Percentiles rank a stretch among this genome's conserved stretches.
These are phyloP conservation scores for Calonectris borealis DNA, from an alignment of 2,113 vertebrate species.

Conservation along the genomic window DNA sequence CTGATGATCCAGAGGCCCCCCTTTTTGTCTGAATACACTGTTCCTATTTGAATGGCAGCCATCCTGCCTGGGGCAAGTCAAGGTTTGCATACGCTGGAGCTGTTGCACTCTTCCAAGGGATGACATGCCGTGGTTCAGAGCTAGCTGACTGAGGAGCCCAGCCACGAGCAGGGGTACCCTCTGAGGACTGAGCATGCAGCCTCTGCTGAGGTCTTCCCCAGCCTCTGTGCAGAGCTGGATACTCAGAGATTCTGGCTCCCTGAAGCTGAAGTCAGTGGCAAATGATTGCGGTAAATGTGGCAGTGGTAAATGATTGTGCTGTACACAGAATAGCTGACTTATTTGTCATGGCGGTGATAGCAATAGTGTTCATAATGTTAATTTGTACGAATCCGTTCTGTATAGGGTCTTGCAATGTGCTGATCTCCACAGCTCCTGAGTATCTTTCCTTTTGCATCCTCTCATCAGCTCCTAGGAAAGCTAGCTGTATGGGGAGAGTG, in stretches of 20 bases:
- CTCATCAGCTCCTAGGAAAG: conserved; percentile 3
- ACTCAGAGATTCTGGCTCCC: not conserved
- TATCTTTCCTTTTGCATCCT: not conserved
- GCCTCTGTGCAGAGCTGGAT: not conserved
- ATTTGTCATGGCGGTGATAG: not conserved
- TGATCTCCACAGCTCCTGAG: not conserved
- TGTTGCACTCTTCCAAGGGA: not conserved
- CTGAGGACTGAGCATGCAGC: not conserved
- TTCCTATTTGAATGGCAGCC: not conserved
- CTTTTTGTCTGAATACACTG: not conserved
- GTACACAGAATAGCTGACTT: not conserved
- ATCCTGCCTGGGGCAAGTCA: not conserved
- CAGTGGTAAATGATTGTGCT: not conserved
- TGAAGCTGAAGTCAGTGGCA: not conserved
- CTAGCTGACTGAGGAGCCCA: not conserved
- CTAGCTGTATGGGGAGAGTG: not conserved
- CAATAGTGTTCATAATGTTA: not conserved
- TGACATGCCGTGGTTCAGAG: not conserved
- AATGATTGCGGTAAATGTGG: not conserved
- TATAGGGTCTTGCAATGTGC: not conserved
- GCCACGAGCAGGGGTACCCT: not conserved
- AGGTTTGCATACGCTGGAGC: not conserved
- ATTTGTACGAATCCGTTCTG: not conserved
- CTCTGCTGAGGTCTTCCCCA: not conserved
- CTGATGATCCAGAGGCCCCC: not conserved